Evolutionary conservation across 1,140 invertebrate genomes (phyloP).

Genomic region (Meloidogyne floridensis): DNA sequence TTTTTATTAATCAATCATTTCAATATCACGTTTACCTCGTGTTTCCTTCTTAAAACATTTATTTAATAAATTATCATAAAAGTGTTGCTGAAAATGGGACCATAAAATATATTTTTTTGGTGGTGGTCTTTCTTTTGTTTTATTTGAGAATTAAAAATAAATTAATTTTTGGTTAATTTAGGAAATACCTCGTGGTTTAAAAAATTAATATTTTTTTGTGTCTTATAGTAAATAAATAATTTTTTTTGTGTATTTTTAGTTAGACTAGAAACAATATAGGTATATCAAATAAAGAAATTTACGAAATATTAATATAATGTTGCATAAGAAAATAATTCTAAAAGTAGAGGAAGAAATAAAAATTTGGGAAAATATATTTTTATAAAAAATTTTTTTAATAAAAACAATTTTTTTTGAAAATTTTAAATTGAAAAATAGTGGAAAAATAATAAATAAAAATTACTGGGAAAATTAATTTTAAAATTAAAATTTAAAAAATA

Average conservation of each 20-base stretch:
- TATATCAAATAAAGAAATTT: too few relatives aligned
- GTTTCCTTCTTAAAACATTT: neutral
- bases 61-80: conserved; percentile 1
- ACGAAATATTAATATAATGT: too few relatives aligned
- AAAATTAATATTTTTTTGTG: neutral
- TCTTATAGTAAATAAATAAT: neutral
- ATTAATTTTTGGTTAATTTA: conserved; percentile 26
- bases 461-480: too few relatives aligned
- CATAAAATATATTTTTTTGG: neutral
- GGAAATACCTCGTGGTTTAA: conserved; percentile 17
- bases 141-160: neutral
- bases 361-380: neutral
- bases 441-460: neutral
- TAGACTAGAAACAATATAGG: neutral
- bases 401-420: neutral
- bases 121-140: neutral
- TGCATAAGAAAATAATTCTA: neutral
- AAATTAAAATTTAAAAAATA: neutral
- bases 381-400: too few relatives aligned
- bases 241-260: too few relatives aligned
- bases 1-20: neutral
- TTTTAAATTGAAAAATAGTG: too few relatives aligned
- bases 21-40: neutral
- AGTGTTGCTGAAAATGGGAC: neutral
- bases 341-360: neutral